A percentile compares a stretch with the other conserved stretches of the same genome.
Evolutionary conservation across 2,797 vertebrate species (phyloP).

Genomic region (Phataginus tetradactyla): DNA sequence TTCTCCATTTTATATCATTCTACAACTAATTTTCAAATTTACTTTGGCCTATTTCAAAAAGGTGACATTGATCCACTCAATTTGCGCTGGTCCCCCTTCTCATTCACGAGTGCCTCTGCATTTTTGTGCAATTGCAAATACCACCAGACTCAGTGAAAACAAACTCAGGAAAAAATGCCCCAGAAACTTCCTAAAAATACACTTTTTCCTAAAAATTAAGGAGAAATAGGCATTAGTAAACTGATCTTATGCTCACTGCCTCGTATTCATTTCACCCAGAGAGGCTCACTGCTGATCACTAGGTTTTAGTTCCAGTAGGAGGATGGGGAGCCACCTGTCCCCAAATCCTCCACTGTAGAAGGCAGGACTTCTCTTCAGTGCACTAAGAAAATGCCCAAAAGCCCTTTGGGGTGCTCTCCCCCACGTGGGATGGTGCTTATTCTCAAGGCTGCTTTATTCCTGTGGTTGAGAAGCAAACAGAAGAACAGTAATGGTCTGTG

Average conservation of each 20-base stretch:
- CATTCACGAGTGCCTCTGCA: not conserved
- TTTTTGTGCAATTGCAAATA: slow-evolving; percentile 16
- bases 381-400: not conserved
- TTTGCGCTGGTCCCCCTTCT: not conserved
- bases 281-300: not conserved
- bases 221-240: not conserved
- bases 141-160: not conserved
- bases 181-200: not conserved
- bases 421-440: not conserved
- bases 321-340: not conserved
- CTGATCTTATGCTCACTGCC: not conserved
- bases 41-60: not conserved
- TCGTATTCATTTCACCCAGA: slow-evolving; percentile 10
- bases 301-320: not conserved
- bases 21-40: not conserved
- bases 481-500: not conserved
- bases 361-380: not conserved
- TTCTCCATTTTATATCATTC: not conserved
- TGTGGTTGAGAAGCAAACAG: not conserved
- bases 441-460: slow-evolving; percentile 3
- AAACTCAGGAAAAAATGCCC: not conserved
- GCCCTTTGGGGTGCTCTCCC: not conserved
- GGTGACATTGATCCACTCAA: not conserved
- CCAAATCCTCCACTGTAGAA: not conserved
- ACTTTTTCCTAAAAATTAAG: not conserved